phyloP scores from a whole-genome alignment of 1,140 invertebrate species.

The Drosophila lowei region DNA sequence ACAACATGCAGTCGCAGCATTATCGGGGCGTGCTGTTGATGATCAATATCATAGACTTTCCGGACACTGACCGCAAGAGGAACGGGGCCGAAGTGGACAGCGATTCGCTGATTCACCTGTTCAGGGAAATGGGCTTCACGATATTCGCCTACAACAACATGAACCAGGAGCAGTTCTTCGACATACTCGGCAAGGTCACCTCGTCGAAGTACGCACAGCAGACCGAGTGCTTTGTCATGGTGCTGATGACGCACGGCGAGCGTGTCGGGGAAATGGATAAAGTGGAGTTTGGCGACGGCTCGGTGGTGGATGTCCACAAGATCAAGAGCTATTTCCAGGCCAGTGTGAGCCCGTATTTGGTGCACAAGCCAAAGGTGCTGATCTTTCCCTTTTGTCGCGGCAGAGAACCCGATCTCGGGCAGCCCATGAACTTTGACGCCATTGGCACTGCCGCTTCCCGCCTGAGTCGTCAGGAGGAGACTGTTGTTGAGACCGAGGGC shows the following conservation, averaged over 20 bases:
- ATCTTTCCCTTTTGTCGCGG: constrained; percentile 89
- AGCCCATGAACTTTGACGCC: neutral
- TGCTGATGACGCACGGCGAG: constrained; percentile 86
- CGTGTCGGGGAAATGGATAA: constrained; percentile 68
- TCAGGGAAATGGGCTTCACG: constrained; percentile 85
- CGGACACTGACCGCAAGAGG: constrained; percentile 67
- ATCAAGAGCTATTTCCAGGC: constrained; percentile 87
- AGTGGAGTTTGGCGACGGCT: constrained; percentile 83
- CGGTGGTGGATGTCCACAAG: constrained; percentile 76
- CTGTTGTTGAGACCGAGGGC: constrained; percentile 39
- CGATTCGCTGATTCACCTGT: constrained; percentile 84
- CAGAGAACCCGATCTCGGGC: constrained; percentile 62
- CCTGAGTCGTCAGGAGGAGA: neutral
- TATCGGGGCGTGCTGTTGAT: constrained; percentile 85
- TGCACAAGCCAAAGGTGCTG: constrained; percentile 90
- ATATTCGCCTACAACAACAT: constrained; percentile 83
- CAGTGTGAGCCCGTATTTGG: constrained; percentile 85
- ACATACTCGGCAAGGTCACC: constrained; percentile 77
- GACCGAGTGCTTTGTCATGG: constrained; percentile 85
- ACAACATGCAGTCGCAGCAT: constrained; percentile 47
- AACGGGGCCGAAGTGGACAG: constrained; percentile 84
- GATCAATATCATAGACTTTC: constrained; percentile 85
- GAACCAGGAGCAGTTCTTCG: constrained; percentile 81
- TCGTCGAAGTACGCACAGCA: constrained; percentile 66
- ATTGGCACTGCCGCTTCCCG: neutral